These are phyloP conservation scores for Elgaria multicarinata DNA, from an alignment of 2,113 vertebrate genomes.

Conservation along the genomic window DNA sequence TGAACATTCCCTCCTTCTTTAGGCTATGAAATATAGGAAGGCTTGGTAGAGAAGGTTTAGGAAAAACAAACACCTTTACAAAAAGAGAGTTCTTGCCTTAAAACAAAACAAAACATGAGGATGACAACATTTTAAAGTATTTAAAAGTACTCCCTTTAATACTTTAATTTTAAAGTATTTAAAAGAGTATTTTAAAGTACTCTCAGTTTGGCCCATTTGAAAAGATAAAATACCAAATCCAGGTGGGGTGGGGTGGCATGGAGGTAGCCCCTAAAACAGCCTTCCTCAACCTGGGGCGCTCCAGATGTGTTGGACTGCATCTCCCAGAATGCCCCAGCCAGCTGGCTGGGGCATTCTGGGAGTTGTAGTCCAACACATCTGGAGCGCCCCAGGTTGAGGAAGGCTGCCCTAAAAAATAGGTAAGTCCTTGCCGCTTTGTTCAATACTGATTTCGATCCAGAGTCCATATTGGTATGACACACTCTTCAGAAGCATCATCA, in stretches of 20 bases:
- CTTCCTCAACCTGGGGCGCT: no score
- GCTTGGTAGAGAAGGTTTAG: background rate
- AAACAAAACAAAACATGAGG: no score
- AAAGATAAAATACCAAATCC: background rate
- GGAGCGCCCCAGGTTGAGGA: no score
- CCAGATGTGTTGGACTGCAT: no score
- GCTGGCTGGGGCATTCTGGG: no score
- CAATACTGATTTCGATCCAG: background rate
- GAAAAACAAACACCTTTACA: background rate
- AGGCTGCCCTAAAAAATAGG: no score
- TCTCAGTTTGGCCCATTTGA: background rate
- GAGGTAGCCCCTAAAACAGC: background rate
- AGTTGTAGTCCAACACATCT: no score
- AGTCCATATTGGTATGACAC: background rate
- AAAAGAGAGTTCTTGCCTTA: no score
- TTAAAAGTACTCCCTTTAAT: no score
- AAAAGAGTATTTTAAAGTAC: background rate
- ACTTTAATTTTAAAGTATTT: no score
- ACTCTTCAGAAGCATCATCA: background rate
- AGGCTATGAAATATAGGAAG: background rate
- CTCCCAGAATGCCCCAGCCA: no score
- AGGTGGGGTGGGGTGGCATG: no score
- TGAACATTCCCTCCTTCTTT: background rate
- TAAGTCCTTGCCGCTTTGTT: background rate
- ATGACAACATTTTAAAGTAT: background rate